Evolutionary conservation across 2,888 invertebrate genomes (phyloP), one percentile per base, ranked within the genome.

Genomic region (Apodemia hepburni): DNA sequence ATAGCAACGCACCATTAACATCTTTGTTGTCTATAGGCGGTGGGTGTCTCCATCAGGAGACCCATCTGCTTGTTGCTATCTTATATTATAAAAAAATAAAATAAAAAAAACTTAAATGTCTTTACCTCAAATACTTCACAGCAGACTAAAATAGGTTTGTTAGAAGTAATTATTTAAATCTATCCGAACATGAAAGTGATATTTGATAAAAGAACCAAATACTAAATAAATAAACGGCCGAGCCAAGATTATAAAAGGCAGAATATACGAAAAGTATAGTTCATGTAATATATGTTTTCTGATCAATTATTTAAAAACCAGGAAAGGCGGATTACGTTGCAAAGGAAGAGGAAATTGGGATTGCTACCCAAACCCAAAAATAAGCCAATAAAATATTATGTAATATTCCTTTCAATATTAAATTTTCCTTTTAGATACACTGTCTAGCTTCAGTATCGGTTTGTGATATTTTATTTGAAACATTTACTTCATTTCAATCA

Each of bases 401-500:
- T 42, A 42, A 42, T 42, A 42, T 42, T 42, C 12, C 42, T 15
- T 11, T 38, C 38, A 38, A 38, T 38, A 38, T 38, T 38, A 38
- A 38, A 38, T 38, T 38, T 38, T 38, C 38, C 38, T 38, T 12
- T 38, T 38, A 12, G 38, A 38, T 38, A 38, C 38, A 38, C 38
- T 38, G 38, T 38, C 12, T 38, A 38, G 38, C 38, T 38, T 38
- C 12, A 27, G 45, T 33, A 57, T 47, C 57, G 60, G 58, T 60
- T 63, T 47, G 57, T 57, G 59, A 63, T 60, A 47, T 47, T 63
- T 63, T 60, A 63, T 63, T 63, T 63, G 60, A 63, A 63, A 60
- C 60, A 63, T 57, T 38, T 12, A 3, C 3, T 38, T 38, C 38
- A 38, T 38, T 12, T 12, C 3, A 11, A 38, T 38, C 11, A 38